Evolutionary conservation across 2,888 invertebrate genomes (phyloP).

Genomic region (Brachyptera risi): DNA sequence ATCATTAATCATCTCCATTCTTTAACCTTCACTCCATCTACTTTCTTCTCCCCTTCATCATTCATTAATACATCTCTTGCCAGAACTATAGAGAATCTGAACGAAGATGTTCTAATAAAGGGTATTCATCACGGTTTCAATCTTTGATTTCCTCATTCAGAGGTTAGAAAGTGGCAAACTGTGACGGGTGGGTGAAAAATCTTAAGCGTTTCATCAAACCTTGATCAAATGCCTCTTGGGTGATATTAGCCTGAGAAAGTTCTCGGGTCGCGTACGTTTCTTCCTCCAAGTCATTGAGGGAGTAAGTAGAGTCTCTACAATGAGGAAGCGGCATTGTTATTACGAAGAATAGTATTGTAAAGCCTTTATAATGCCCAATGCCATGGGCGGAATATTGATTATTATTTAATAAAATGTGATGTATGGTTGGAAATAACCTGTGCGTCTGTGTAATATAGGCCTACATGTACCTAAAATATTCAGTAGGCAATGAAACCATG

Average conservation of each 20-base stretch:
- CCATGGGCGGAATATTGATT: slow-evolving; percentile 19
- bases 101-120: no score
- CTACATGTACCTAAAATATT: slow-evolving; percentile 20
- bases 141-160: no score
- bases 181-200: neutral
- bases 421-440: slow-evolving; percentile 14
- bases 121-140: no score
- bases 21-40: neutral
- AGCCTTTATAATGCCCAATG: slow-evolving; percentile 6
- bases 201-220: neutral
- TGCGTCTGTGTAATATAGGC: slow-evolving; percentile 16
- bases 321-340: neutral
- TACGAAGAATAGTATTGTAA: neutral
- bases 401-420: slow-evolving; percentile 29
- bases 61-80: slow-evolving; percentile 24
- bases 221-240: slow-evolving; percentile 5
- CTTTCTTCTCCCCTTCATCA: no score
- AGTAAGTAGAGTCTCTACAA: neutral
- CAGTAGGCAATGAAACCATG: slow-evolving; percentile 17
- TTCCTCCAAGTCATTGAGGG: slow-evolving; percentile 4
- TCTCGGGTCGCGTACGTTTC: slow-evolving; percentile 10
- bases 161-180: no score
- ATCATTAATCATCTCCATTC: no score
- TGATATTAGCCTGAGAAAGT: slow-evolving; percentile 11
- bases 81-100: neutral